A percentile compares a stretch with the other conserved stretches of the same genome.
phyloP scores from a whole-genome alignment of 2,888 invertebrate species.

The Nebria brevicollis region DNA sequence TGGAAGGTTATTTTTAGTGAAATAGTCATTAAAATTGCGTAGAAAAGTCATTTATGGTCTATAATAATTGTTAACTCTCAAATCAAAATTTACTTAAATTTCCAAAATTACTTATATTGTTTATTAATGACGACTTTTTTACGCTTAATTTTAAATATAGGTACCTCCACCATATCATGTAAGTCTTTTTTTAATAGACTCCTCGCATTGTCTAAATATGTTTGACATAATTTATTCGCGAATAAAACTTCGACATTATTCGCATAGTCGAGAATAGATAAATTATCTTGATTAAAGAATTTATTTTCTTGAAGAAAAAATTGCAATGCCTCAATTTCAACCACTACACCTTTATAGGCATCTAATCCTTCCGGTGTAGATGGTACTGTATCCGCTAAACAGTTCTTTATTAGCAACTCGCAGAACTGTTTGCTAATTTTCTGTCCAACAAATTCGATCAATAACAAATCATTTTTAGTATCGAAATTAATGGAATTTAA shows the following conservation, averaged over 20 bases:
- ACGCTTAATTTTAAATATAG: conserved; percentile 13
- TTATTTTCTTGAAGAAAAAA: conserved; percentile 68
- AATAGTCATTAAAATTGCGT: not conserved
- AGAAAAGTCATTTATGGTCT: too few species aligned
- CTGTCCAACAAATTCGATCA: conserved; percentile 68
- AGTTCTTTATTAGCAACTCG: conserved; percentile 75
- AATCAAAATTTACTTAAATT: too few species aligned
- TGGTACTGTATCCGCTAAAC: conserved; percentile 81
- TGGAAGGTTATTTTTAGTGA: conserved; percentile 9
- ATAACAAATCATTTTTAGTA: conserved; percentile 61
- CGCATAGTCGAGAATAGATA: conserved; percentile 74
- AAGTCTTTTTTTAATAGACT: conserved; percentile 83
- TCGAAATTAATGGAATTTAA: conserved; percentile 66
- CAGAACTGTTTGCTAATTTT: conserved; percentile 70
- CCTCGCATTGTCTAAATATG: conserved; percentile 75
- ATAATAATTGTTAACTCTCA: too few species aligned
- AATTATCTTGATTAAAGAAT: conserved; percentile 68
- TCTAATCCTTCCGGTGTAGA: conserved; percentile 77
- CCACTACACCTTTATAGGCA: conserved; percentile 69
- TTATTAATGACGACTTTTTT: too few species aligned
- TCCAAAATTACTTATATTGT: too few species aligned
- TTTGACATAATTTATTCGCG: conserved; percentile 79
- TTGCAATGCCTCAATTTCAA: conserved; percentile 76
- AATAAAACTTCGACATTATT: conserved; percentile 80
- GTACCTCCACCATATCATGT: conserved; percentile 73